These are phyloP conservation scores for Syngnathoides biaculeatus DNA, from an alignment of 2,113 vertebrate species.

Conservation along the genomic window DNA sequence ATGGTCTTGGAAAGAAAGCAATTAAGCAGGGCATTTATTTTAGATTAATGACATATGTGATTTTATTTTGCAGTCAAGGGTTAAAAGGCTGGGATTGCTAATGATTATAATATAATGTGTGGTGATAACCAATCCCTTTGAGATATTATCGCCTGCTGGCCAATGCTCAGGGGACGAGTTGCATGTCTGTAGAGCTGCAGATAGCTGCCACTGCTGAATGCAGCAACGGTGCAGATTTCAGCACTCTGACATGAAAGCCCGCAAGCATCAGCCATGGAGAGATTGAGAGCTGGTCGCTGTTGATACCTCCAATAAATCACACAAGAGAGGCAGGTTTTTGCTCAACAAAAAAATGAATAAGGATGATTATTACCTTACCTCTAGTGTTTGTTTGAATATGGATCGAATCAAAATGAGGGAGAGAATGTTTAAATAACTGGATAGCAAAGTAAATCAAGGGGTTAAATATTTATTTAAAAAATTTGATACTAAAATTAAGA, in stretches of 20 bases:
- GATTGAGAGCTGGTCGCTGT: slow-evolving; percentile 42
- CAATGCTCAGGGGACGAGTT: slow-evolving; percentile 70
- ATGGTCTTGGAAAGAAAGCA: neutral
- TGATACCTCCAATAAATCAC: slow-evolving; percentile 61
- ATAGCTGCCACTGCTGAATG: slow-evolving; percentile 53
- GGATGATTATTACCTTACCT: neutral
- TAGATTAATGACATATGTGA: slow-evolving; percentile 72
- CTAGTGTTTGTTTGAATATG: neutral
- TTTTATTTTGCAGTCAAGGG: slow-evolving; percentile 71
- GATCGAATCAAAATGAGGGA: neutral
- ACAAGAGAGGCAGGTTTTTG: neutral
- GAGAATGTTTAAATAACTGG: neutral
- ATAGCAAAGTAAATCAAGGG: neutral
- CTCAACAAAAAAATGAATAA: neutral
- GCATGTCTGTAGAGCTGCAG: slow-evolving; percentile 65
- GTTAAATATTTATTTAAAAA: neutral
- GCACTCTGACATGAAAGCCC: slow-evolving; percentile 42
- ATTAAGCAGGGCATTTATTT: slow-evolving; percentile 36
- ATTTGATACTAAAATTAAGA: neutral
- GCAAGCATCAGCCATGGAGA: slow-evolving; percentile 29
- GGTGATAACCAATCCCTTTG: slow-evolving; percentile 77
- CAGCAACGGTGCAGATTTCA: slow-evolving; percentile 48
- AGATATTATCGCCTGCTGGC: slow-evolving; percentile 75
- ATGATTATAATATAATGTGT: slow-evolving; percentile 80
- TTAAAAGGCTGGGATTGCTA: slow-evolving; percentile 78